Conservation (phyloP, 2,113 vertebrate species). For the Sphaerodactylus townsendi region DNA sequence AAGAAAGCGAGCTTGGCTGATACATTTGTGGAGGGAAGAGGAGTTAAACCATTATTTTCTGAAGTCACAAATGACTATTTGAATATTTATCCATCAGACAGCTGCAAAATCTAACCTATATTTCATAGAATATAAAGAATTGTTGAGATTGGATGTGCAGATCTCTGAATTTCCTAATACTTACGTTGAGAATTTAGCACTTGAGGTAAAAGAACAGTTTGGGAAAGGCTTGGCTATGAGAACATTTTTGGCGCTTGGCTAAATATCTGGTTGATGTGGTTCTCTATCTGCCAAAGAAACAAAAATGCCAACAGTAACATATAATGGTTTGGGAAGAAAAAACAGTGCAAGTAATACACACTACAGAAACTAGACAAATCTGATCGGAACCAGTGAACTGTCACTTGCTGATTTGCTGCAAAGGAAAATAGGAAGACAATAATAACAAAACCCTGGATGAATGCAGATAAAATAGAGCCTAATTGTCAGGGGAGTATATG, state of each 20-base stretch:
- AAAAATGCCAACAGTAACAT: constrained; percentile 32
- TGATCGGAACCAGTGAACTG: constrained; percentile 49
- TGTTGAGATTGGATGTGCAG: constrained; percentile 2
- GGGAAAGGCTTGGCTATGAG: not conserved
- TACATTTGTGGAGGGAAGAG: not conserved
- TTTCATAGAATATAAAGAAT: constrained; percentile 20
- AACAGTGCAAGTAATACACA: constrained; percentile 28
- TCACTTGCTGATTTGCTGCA: constrained; percentile 38
- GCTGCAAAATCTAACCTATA: constrained; percentile 47
- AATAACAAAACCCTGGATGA: constrained; percentile 22
- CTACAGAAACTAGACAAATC: not conserved
- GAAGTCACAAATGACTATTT: constrained; percentile 45
- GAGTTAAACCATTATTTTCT: constrained; percentile 36
- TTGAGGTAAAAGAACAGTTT: not conserved
- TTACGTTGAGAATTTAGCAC: not conserved
- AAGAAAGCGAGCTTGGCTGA: constrained; percentile 8
- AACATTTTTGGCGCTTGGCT: constrained; percentile 29
- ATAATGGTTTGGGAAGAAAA: constrained; percentile 31
- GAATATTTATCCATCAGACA: constrained; percentile 58
- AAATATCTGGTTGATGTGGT: not conserved
- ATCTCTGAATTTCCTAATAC: not conserved
- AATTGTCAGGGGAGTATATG: constrained; percentile 1
- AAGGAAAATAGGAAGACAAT: constrained; percentile 36
- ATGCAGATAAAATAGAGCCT: constrained; percentile 8
- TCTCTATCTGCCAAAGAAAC: constrained; percentile 42